Evolutionary conservation across 2,797 vertebrate genomes (phyloP), one percentile per base, ranked within the genome.

Genomic region (Anguilla anguilla): DNA sequence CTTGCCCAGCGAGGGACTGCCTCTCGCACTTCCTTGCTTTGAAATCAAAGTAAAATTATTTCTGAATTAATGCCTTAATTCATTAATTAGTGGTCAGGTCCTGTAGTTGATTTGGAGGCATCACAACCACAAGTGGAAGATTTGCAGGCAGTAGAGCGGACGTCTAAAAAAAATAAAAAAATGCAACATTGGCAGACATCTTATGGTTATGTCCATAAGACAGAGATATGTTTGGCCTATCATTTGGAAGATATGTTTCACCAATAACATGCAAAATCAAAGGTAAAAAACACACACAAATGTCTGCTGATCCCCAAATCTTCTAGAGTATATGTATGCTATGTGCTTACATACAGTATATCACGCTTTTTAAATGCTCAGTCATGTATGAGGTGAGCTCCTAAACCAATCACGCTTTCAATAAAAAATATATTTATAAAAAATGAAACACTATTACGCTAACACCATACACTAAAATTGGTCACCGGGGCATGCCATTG

Each of bases 91-190:
- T 67, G 28, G 31, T 31, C 17, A 67, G 19, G 64, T 7, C 35
- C 19, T 49, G 28, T 28, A 51, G 39, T 86, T 25, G 59, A 83
- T 53, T 13, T 55, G 85, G 53, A 72, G 79, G 77, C 22, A 67
- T 88, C 64, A 74, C 82, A 67, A 83, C 55, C 79, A 61, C 31
- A 88, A 85, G 85, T 88, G 88, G 77, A 83, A 88, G 85, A 88
- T 86, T 88, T 17, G 85, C 77, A 88, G 88, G 88, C 88, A 86
- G 88, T 88, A 83, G n/a, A 84, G 55, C 22, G 79, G 84, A 79
- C 84, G 57, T 72, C 87, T 86, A 77, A 82, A 82, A 46, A 46
- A 46, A 46, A 46, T 46, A 0, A 0, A 46, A 46, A 84, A 87
- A 88, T 28, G n/a, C 59, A 28, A 28, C 43, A 59, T 61, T 82